Evolutionary conservation across 2,888 invertebrate genomes (phyloP), one percentile per base, ranked within the genome.

Genomic region (Lacanobia oleracea): DNA sequence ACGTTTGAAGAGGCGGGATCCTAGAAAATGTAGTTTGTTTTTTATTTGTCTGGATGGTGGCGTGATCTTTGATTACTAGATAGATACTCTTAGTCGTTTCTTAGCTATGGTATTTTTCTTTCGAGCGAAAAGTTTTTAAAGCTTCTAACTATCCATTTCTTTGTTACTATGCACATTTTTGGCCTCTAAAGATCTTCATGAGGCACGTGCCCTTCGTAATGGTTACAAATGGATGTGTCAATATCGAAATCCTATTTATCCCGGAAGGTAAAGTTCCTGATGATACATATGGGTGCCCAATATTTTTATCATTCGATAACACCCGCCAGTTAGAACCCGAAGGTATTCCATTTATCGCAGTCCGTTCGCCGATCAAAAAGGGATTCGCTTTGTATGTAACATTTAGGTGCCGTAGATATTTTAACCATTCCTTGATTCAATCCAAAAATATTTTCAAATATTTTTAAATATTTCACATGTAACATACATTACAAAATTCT

Each of bases 241-340:
- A 71, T 69, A 72, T 75, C 23, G 64, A 56, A 56, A 65, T 61
- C 18, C 57, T 69, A 70, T 77, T 82, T 62, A 73, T 54, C 62
- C 51, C 57, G 16, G 60, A 59, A 77, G 71, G 71, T 67, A 63
- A 54, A 77, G 37, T 69, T 81, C 67, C 68, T 70, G 67, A 70
- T 77, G 71, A 77, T 69, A 84, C 60, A 73, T 79, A 69, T 62
- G 77, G 73, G 71, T 70, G 50, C 65, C 60, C 67, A 70, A 80
- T 77, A 84, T 75, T 71, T 81, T 78, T 84, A 78, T 75, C 76
- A 75, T 67, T 48, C 67, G 70, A 71, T 78, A 78, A 76, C 72
- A 73, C 50, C 66, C 69, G 60, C 62, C 59, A 59, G 75, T 79
- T 75, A 75, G 60, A 70, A 70, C 66, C 72, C 72, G 56, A 79